A percentile compares a stretch with the other conserved stretches of the same genome.
phyloP scores from a whole-genome alignment of 2,113 vertebrate genomes.

The Saiga tatarica region DNA sequence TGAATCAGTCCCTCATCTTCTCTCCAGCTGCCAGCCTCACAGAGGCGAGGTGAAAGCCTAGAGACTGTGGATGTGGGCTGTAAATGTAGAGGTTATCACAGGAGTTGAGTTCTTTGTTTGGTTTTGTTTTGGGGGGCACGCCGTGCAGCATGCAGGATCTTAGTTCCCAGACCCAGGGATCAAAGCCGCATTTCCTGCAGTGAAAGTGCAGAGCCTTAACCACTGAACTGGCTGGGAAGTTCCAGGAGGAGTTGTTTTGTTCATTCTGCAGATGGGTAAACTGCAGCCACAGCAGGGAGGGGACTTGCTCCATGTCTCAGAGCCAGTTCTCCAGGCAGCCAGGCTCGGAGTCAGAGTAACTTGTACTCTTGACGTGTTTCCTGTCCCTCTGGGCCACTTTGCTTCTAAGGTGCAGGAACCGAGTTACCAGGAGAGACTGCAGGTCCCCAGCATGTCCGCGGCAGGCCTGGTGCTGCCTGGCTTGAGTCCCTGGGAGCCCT shows the following conservation, averaged over 20 bases:
- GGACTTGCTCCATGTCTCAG: not conserved
- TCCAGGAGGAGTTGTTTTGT: not conserved
- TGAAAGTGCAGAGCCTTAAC: not conserved
- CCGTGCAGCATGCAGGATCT: not conserved
- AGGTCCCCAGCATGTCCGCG: not conserved
- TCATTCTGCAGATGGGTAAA: not conserved
- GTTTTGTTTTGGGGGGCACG: not conserved
- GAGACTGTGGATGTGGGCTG: not conserved
- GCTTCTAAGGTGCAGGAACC: not conserved
- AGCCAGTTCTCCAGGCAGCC: not conserved
- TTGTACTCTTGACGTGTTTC: not conserved
- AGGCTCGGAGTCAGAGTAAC: not conserved
- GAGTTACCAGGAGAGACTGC: conserved; percentile 1
- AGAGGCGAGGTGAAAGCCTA: not conserved
- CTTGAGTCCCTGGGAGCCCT: not conserved
- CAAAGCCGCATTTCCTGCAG: not conserved
- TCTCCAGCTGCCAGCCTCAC: not conserved
- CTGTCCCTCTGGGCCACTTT: not conserved
- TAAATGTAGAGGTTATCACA: not conserved
- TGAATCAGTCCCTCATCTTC: not conserved
- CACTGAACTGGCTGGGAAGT: not conserved
- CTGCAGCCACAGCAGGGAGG: not conserved
- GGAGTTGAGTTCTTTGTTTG: not conserved
- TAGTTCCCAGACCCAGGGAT: not conserved
- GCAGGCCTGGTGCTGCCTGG: not conserved